These are phyloP conservation scores for Ephydatia muelleri DNA, from an alignment of 37 sponge, comb jelly and placozoan species.

Conservation along the genomic window DNA sequence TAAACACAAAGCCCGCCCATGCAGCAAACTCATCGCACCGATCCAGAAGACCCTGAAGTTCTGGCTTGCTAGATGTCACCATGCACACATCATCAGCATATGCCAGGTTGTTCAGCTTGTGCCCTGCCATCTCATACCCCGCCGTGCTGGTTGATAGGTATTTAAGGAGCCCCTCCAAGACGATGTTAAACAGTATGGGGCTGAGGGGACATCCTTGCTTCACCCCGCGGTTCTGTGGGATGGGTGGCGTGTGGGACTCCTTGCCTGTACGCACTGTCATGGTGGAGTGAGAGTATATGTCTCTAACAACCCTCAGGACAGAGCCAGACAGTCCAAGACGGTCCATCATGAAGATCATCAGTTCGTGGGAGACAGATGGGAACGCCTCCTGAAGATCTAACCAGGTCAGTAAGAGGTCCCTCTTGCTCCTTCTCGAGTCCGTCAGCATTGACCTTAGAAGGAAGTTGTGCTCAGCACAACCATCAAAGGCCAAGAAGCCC, in stretches of 20 bases:
- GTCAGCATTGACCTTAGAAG: too few relatives aligned
- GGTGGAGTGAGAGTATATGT: too few relatives aligned
- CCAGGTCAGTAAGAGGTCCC: too few relatives aligned
- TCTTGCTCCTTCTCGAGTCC: too few relatives aligned
- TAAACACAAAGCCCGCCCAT: conserved; percentile 29
- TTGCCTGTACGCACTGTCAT: background rate
- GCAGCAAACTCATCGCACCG: background rate
- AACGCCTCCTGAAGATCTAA: too few relatives aligned
- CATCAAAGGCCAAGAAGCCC: too few relatives aligned
- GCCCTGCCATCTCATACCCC: conserved; percentile 2
- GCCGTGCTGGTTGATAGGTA: background rate
- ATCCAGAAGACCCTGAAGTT: conserved; percentile 3
- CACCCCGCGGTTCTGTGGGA: conserved; percentile 6
- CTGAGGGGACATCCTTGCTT: conserved; percentile 50
- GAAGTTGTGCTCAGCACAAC: too few relatives aligned
- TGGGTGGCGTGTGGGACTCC: background rate
- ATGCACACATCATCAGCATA: conserved; percentile 54
- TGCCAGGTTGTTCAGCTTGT: background rate
- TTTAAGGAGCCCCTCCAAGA: conserved; percentile 25
- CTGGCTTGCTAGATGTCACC: too few relatives aligned
- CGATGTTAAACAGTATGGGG: conserved; percentile 35
- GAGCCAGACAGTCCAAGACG: too few relatives aligned
- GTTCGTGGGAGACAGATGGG: too few relatives aligned
- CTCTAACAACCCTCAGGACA: too few relatives aligned
- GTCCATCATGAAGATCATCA: too few relatives aligned